Base-by-base conservation (phyloP, 2,113 vertebrate species). In the Sterna hirundo region DNA sequence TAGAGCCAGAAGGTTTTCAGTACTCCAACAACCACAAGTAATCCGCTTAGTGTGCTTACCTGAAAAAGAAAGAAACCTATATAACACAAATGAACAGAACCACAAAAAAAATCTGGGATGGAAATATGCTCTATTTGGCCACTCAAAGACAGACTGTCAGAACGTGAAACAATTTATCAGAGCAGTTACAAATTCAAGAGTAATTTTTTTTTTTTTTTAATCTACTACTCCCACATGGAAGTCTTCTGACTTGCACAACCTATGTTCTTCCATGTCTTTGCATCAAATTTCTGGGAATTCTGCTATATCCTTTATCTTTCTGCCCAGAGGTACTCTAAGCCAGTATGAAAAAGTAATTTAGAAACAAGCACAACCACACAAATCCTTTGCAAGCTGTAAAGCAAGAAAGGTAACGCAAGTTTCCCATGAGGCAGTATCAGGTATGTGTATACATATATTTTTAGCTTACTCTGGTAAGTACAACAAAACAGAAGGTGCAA, bases 41-140 rank as follows among this genome's bases (percentile, higher is more conserved):
- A 99, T 99, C 90, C 96, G 98, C 96, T 99, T 99, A 62, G 98
- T 99, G 94, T 99, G 99, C 91, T 99, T 99, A 86, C 99, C 99
- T 99, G 95, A 79, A 97, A 97, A 89, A 97, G 49, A 97, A 93
- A 96, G 22, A 69, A 55, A 78, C 6, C 22, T 20, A 21, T 55
- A 69, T 27, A 88, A 78, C 17, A 82, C 7, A 64, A 79, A 71
- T 9, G 23, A 86, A 85, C 36, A 76, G 9, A 92, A 89, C 7
- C 10, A 78, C 32, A 74, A 83, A 58, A 65, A 51, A 64, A 12
- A 29, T 11, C 27, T 65, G 23, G 27, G 30, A 65, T 38, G 20
- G 42, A 92, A 90, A 90, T 49, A 80, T 1, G 17, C 12, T 77
- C 13, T 2, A 0, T 79, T 64, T 9, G 2, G 27, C 19, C 15